These are phyloP conservation scores for Scolopax mira DNA, from an alignment of 2,113 vertebrate genomes.

Conservation along the genomic window DNA sequence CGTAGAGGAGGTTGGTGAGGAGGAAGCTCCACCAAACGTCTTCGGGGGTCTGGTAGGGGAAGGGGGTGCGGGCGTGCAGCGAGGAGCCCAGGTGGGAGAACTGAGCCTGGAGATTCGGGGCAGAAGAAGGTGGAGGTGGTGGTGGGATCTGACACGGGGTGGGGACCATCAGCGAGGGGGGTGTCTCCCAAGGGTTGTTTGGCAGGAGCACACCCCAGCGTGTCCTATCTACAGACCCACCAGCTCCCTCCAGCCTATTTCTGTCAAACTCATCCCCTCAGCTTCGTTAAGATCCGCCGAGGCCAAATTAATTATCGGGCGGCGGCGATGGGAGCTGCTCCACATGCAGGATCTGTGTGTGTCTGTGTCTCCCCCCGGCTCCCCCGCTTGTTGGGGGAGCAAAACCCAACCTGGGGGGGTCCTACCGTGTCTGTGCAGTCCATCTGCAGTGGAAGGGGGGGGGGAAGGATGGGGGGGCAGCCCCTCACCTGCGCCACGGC, in stretches of 20 bases:
- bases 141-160: too few species aligned
- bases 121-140: too few species aligned
- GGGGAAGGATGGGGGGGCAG: not conserved
- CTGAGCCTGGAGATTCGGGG: constrained; percentile 76
- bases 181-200: not conserved
- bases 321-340: not conserved
- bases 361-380: too few species aligned
- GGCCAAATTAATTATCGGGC: not conserved
- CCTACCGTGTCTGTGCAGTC: too few species aligned
- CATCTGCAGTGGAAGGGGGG: too few species aligned
- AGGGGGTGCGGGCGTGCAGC: constrained; percentile 80
- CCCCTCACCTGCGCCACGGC: constrained; percentile 83
- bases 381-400: not conserved
- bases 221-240: not conserved
- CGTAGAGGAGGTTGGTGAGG: constrained; percentile 75
- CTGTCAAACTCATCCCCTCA: not conserved
- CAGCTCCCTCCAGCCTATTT: not conserved
- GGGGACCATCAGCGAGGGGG: rapidly evolving
- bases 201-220: not conserved
- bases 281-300: not conserved
- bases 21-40: constrained; percentile 74
- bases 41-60: constrained; percentile 82
- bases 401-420: not conserved
- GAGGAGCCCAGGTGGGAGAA: constrained; percentile 85
- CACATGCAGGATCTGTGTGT: rapidly evolving